phyloP scores from a whole-genome alignment of 2,797 vertebrate species.

The Nannoperca obscura region DNA sequence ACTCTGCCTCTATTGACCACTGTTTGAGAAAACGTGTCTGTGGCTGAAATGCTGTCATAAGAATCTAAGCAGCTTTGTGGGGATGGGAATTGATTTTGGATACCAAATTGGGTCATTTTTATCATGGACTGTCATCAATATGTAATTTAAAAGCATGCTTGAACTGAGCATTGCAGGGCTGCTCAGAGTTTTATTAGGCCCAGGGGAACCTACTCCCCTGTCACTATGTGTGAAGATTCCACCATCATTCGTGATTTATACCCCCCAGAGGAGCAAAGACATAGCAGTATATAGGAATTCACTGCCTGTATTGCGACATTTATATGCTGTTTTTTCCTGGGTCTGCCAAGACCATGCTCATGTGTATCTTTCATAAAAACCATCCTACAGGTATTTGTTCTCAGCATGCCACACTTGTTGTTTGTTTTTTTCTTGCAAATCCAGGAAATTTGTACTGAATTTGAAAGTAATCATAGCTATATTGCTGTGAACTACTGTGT shows the following conservation, averaged over 20 bases:
- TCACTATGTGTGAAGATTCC: slow-evolving; percentile 65
- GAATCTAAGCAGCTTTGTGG: slow-evolving; percentile 60
- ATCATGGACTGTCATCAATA: slow-evolving; percentile 78
- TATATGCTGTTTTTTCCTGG: slow-evolving; percentile 46
- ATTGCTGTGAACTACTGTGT: slow-evolving; percentile 20
- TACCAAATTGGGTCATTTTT: slow-evolving; percentile 80
- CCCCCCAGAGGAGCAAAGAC: slow-evolving; percentile 58
- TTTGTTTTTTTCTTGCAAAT: slow-evolving; percentile 3
- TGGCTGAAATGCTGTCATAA: slow-evolving; percentile 76
- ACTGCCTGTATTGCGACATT: slow-evolving; percentile 45
- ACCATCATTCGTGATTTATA: slow-evolving; percentile 69
- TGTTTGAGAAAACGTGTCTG: slow-evolving; percentile 66
- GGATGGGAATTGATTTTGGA: slow-evolving; percentile 78
- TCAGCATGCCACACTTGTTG: slow-evolving; percentile 1
- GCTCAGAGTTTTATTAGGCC: slow-evolving; percentile 67
- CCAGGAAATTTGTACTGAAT: slow-evolving; percentile 5
- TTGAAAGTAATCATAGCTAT: slow-evolving; percentile 20
- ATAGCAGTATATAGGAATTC: slow-evolving; percentile 44
- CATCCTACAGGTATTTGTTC: slow-evolving; percentile 31
- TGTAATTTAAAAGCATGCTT: slow-evolving; percentile 77
- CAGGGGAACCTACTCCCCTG: slow-evolving; percentile 56
- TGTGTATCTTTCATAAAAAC: slow-evolving; percentile 46
- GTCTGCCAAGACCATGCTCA: slow-evolving; percentile 32
- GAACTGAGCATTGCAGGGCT: slow-evolving; percentile 51
- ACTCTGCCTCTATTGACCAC: slow-evolving; percentile 69